phyloP scores from a whole-genome alignment of 2,797 vertebrate species.

The Pagetopsis macropterus region DNA sequence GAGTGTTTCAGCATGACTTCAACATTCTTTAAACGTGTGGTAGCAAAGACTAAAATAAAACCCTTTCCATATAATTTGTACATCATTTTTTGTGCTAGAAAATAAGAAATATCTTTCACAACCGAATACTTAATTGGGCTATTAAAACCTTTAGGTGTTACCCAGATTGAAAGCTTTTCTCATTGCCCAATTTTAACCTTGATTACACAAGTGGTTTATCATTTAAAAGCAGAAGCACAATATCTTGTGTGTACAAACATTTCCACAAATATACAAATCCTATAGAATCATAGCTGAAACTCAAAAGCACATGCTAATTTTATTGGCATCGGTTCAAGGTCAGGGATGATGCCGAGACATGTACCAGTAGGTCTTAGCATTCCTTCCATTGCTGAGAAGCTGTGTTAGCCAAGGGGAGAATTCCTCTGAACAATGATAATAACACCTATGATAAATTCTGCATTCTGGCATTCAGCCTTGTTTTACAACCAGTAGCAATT shows the following conservation, averaged over 20 bases:
- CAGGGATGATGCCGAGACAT: constrained; percentile 74
- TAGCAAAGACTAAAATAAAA: constrained; percentile 18
- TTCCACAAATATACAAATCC: background rate
- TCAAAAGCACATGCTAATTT: constrained; percentile 41
- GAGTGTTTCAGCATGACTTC: constrained; percentile 19
- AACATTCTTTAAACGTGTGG: constrained; percentile 10
- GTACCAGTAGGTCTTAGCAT: constrained; percentile 66
- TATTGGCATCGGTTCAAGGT: constrained; percentile 65
- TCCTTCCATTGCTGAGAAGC: constrained; percentile 70
- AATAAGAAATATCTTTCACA: background rate
- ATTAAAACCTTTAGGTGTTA: background rate
- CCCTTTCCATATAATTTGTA: background rate
- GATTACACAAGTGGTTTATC: constrained; percentile 3
- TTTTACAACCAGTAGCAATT: constrained; percentile 52
- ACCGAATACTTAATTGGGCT: background rate
- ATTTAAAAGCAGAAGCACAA: background rate
- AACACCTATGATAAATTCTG: constrained; percentile 58
- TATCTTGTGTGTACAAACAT: constrained; percentile 2
- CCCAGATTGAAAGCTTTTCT: background rate
- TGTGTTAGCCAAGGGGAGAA: constrained; percentile 70
- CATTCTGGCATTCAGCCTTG: constrained; percentile 28
- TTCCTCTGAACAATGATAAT: constrained; percentile 74
- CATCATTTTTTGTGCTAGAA: background rate
- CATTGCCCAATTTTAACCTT: background rate
- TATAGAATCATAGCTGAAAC: constrained; percentile 28